These are phyloP conservation scores for Sinella curviseta DNA, from an alignment of 1,140 invertebrate species.

Conservation along the genomic window DNA sequence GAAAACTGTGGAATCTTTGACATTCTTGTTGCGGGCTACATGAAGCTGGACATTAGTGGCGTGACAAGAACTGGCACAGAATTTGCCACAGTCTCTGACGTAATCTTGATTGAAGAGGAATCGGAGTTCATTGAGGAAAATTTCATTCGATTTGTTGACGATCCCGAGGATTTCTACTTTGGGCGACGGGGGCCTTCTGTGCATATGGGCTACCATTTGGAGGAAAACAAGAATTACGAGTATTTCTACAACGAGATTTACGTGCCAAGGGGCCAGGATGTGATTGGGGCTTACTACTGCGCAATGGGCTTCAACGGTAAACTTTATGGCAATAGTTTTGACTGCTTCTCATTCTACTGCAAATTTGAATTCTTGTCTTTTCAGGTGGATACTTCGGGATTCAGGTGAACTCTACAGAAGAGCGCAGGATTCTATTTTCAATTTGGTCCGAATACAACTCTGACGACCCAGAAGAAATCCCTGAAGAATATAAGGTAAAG, in stretches of 20 bases:
- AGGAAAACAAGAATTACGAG: not conserved
- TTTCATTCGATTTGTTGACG: slow-evolving; percentile 27
- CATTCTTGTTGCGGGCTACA: slow-evolving; percentile 30
- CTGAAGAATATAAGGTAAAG: slow-evolving; percentile 39
- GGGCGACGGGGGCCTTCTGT: slow-evolving; percentile 45
- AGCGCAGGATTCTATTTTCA: slow-evolving; percentile 46
- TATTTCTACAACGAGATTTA: slow-evolving; percentile 48
- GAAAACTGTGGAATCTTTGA: slow-evolving; percentile 31
- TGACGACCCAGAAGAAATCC: slow-evolving; percentile 42
- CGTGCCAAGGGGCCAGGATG: slow-evolving; percentile 39
- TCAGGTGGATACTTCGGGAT: slow-evolving; percentile 46
- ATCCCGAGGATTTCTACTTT: slow-evolving; percentile 38
- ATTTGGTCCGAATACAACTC: slow-evolving; percentile 41
- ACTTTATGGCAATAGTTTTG: slow-evolving; percentile 22
- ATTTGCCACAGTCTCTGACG: slow-evolving; percentile 33
- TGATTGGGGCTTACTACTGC: slow-evolving; percentile 38
- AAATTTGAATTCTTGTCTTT: not conserved
- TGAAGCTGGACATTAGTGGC: slow-evolving; percentile 38
- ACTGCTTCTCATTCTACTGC: not conserved
- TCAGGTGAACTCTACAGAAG: slow-evolving; percentile 37
- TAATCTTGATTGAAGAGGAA: not conserved
- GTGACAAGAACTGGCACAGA: slow-evolving; percentile 16
- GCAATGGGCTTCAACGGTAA: too few relatives aligned
- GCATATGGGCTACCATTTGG: slow-evolving; percentile 32
- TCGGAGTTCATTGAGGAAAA: not conserved